phyloP scores from a whole-genome alignment of 2,113 vertebrate genomes.

The Pantherophis guttatus region DNA sequence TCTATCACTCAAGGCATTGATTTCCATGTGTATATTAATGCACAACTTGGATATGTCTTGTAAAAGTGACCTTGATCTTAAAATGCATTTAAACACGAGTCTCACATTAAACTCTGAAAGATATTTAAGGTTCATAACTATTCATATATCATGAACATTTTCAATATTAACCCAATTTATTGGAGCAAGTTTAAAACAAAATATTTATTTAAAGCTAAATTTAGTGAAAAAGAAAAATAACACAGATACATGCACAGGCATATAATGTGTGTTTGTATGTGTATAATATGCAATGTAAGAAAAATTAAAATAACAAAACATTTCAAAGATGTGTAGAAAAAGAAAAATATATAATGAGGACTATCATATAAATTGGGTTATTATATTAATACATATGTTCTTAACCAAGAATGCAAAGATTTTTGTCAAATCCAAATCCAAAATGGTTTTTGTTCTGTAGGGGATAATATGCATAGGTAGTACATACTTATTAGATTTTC shows the following conservation, averaged over 20 bases:
- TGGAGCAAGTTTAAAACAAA: conserved; percentile 56
- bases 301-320: conserved; percentile 12
- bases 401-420: neutral
- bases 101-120: conserved; percentile 47
- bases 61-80: conserved; percentile 67
- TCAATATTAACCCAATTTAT: conserved; percentile 57
- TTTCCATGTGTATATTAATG: conserved; percentile 43
- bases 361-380: neutral
- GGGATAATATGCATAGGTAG: neutral
- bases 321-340: neutral
- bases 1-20: conserved; percentile 47
- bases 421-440: neutral
- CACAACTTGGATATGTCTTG: conserved; percentile 27
- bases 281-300: neutral
- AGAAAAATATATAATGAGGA: neutral
- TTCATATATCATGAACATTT: conserved; percentile 52
- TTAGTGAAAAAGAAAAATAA: conserved; percentile 32
- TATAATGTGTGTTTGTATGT: neutral
- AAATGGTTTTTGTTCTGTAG: neutral
- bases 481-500: neutral
- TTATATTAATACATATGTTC: neutral
- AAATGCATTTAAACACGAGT: conserved; percentile 47
- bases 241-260: no score
- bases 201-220: conserved; percentile 57
- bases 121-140: conserved; percentile 56